These are phyloP conservation scores for Toxotes jaculatrix DNA, from an alignment of 2,113 vertebrate genomes.

Conservation along the genomic window DNA sequence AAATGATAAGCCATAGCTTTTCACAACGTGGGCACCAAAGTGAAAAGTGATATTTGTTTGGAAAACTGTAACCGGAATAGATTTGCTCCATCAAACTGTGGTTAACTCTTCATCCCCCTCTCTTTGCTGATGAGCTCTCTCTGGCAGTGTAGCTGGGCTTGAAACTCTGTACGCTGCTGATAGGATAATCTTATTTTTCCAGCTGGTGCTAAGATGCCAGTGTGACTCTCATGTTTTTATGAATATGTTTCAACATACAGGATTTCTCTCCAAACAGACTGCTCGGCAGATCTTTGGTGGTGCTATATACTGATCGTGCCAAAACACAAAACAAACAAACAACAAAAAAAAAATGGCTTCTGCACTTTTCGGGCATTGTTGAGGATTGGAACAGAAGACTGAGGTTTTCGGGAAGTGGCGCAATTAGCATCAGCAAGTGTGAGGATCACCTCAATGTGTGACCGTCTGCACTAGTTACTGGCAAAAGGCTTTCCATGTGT, in stretches of 20 bases:
- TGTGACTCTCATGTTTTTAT: slow-evolving; percentile 57
- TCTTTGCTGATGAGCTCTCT: slow-evolving; percentile 42
- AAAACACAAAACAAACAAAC: slow-evolving; percentile 48
- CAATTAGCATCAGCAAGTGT: slow-evolving; percentile 40
- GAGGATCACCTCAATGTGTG: slow-evolving; percentile 37
- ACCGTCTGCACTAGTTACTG: slow-evolving; percentile 25
- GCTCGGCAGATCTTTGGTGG: slow-evolving; percentile 62
- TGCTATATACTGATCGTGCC: slow-evolving; percentile 74
- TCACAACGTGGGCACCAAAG: slow-evolving; percentile 56
- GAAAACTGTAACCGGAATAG: slow-evolving; percentile 61
- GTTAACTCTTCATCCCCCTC: slow-evolving; percentile 25
- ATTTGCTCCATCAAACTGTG: slow-evolving; percentile 46
- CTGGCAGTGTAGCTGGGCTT: slow-evolving; percentile 48
- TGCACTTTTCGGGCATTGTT: slow-evolving; percentile 56
- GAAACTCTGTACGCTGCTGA: slow-evolving; percentile 67
- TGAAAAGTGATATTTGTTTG: slow-evolving; percentile 45
- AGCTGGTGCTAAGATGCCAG: slow-evolving; percentile 69
- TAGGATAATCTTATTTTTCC: slow-evolving; percentile 74
- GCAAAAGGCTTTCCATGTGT: slow-evolving; percentile 21
- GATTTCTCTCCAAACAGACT: slow-evolving; percentile 57
- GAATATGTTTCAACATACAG: slow-evolving; percentile 50
- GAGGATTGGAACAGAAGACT: slow-evolving; percentile 30
- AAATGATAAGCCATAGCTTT: slow-evolving; percentile 58
- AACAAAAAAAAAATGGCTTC: slow-evolving; percentile 15
- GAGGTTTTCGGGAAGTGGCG: slow-evolving; percentile 24